Evolutionary conservation across 2,888 invertebrate genomes (phyloP), one percentile per base, ranked within the genome.

Genomic region (Lithosia quadra): DNA sequence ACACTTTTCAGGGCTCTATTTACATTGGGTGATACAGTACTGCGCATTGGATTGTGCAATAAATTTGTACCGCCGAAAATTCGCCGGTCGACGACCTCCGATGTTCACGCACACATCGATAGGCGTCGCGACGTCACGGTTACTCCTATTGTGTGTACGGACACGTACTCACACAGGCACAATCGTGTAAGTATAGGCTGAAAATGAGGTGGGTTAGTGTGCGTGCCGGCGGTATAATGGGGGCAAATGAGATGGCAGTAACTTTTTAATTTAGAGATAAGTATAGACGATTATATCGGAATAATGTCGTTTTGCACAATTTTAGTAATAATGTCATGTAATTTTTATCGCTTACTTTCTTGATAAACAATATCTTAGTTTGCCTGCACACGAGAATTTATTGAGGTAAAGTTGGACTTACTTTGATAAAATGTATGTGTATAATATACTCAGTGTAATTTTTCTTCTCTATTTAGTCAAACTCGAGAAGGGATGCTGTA

Each of bases 1-100:
- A 43, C 18, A 18, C 15, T 59, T 57, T 57, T 58, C 53, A 63
- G 21, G 61, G 73, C 0, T 76, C 76, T 65, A 34, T n/a, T 59
- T 66, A 69, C 5, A 61, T 36, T 74, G 74, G 79, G n/a, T 28
- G 60, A 61, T 71, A 63, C 53, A 62, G 56, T 58, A 74, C 24
- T 66, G 73, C 72, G 70, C 75, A 68, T 80, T 78, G 74, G 84
- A 82, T 88, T 88, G 88, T 87, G 88, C 89, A 89, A 89, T 87
- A 84, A 77, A 72, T 67, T n/a, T 74, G 78, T 84, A 80, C 81
- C 74, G 80, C 87, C 87, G 84, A 89, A 89, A 88, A 85, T 88
- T 88, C 76, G 84, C 79, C 81, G 89, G 87, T 88, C 86, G 79
- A 69, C 81, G 85, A 85, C 82, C 89, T 80, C 53, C 34, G 60